These are phyloP conservation scores for Cynoglossus semilaevis DNA, from an alignment of 2,113 vertebrate species.

Conservation along the genomic window DNA sequence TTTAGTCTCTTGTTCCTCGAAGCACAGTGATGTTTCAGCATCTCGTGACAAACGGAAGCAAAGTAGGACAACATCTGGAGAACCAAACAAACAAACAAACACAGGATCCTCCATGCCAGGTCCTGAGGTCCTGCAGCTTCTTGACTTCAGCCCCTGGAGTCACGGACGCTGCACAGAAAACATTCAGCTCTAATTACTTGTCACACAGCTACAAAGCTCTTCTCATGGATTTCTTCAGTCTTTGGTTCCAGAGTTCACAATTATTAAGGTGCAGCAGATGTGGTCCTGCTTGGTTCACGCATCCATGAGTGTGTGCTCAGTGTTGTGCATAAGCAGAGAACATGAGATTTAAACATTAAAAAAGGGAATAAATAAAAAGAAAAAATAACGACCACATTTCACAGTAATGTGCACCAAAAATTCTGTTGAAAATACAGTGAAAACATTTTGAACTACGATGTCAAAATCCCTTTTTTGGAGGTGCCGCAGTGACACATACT, in stretches of 20 bases:
- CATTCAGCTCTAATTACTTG: slow-evolving; percentile 34
- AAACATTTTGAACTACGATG: too few species aligned
- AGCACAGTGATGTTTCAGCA: slow-evolving; percentile 29
- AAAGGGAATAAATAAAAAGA: too few species aligned
- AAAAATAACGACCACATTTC: too few species aligned
- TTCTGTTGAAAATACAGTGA: too few species aligned
- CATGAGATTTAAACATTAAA: too few species aligned
- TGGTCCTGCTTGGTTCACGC: neutral
- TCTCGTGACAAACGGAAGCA: slow-evolving; percentile 32
- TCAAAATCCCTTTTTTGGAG: too few species aligned
- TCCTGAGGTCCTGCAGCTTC: slow-evolving; percentile 21
- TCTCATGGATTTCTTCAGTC: neutral
- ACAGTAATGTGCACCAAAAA: too few species aligned
- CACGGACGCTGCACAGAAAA: slow-evolving; percentile 22
- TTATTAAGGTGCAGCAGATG: slow-evolving; percentile 15
- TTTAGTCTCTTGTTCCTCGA: slow-evolving; percentile 15
- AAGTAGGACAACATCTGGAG: slow-evolving; percentile 61
- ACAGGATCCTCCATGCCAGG: slow-evolving; percentile 13
- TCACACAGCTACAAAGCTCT: slow-evolving; percentile 28
- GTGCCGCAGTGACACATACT: too few species aligned
- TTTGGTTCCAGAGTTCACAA: neutral
- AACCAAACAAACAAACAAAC: slow-evolving; percentile 4
- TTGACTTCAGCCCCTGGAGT: neutral
- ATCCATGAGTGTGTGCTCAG: too few species aligned
- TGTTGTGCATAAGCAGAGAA: too few species aligned